These are phyloP conservation scores for Crocuta crocuta DNA, from an alignment of 2,113 vertebrate genomes.

Conservation along the genomic window DNA sequence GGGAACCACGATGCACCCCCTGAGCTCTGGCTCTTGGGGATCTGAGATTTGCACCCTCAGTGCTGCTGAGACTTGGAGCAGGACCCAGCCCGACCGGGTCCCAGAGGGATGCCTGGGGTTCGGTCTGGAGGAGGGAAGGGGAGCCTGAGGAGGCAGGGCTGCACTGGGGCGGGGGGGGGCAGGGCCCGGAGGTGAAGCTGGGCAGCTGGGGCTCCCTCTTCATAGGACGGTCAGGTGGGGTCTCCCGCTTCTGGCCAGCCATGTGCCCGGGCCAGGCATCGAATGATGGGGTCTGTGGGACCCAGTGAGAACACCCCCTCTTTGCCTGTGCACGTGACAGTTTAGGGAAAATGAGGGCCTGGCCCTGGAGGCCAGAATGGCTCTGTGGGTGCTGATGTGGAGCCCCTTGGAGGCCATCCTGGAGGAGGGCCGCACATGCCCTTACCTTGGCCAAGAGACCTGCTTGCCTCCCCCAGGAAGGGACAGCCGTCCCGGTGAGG, in stretches of 20 bases:
- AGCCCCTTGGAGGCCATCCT: not conserved
- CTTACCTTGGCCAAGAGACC: not conserved
- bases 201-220: not conserved
- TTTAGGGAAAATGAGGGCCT: not conserved
- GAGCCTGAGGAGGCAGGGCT: not conserved
- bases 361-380: no score
- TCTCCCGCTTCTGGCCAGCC: not conserved
- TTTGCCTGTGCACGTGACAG: not conserved
- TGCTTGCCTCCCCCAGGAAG: not conserved
- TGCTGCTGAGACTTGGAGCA: not conserved
- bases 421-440: fast-evolving
- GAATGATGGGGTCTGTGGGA: no score
- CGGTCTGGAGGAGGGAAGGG: not conserved
- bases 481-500: fast-evolving
- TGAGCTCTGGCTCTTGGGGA: not conserved
- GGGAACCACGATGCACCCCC: fast-evolving
- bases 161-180: no score
- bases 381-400: fast-evolving
- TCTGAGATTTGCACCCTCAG: not conserved
- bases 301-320: fast-evolving
- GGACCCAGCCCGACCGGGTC: not conserved
- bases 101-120: not conserved
- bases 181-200: not conserved
- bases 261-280: no score
- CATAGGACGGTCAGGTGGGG: not conserved